Percentiles rank a stretch among this genome's conserved stretches.
These are phyloP conservation scores for Acleris cristana DNA, from an alignment of 2,888 invertebrate species.

Conservation along the genomic window DNA sequence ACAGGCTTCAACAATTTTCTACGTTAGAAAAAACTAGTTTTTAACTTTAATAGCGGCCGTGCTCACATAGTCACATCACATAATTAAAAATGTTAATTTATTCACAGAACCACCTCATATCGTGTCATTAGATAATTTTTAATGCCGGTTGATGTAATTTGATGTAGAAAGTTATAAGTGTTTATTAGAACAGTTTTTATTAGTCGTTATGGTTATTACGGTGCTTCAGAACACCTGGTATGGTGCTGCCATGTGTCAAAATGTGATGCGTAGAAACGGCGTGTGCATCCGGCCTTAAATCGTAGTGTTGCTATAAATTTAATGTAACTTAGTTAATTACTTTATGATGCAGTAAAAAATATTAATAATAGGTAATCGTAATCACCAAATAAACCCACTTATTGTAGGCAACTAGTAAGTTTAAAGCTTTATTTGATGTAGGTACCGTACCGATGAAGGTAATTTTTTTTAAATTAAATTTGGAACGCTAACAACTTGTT, in stretches of 20 bases:
- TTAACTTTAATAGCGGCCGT: background rate
- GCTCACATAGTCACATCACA: background rate
- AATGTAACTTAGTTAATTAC: too few relatives aligned
- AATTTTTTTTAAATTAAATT: too few relatives aligned
- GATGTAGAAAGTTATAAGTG: conserved; percentile 20
- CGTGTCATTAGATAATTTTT: conserved; percentile 26
- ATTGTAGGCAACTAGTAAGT: too few relatives aligned
- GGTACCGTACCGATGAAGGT: too few relatives aligned
- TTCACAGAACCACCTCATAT: conserved; percentile 2
- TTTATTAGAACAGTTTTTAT: conserved; percentile 24
- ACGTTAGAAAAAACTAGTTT: too few relatives aligned
- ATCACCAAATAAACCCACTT: too few relatives aligned
- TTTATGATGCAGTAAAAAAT: too few relatives aligned
- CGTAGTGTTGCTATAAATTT: background rate
- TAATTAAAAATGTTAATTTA: conserved; percentile 31
- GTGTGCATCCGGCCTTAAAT: conserved; percentile 17
- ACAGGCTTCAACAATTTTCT: too few relatives aligned
- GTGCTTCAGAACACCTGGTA: conserved; percentile 20
- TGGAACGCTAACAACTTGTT: too few relatives aligned
- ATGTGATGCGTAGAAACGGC: background rate
- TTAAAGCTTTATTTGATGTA: too few relatives aligned
- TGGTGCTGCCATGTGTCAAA: conserved; percentile 19
- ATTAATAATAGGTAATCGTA: too few relatives aligned
- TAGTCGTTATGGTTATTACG: conserved; percentile 16
- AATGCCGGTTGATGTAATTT: conserved; percentile 25